phyloP scores from a whole-genome alignment of 2,113 vertebrate genomes.

The Bettongia penicillata region DNA sequence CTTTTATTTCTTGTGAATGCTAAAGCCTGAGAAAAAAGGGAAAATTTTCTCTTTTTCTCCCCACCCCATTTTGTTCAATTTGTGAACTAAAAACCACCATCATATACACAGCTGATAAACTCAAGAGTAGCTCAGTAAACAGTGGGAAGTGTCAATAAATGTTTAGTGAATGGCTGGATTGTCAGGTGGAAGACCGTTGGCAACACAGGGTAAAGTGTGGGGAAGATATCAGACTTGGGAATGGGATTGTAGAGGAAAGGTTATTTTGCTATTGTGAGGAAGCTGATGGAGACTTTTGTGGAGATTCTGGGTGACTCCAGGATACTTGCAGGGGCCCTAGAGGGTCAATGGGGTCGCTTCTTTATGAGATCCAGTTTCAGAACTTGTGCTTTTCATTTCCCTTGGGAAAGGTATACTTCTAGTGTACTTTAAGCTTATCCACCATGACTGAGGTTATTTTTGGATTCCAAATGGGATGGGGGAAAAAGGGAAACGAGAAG shows the following conservation, averaged over 20 bases:
- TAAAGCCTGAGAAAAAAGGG: background rate
- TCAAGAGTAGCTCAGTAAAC: background rate
- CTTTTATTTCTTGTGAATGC: background rate
- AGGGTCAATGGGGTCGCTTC: background rate
- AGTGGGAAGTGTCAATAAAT: background rate
- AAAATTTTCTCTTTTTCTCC: background rate
- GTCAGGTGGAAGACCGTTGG: background rate
- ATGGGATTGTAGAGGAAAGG: background rate
- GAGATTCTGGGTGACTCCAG: background rate
- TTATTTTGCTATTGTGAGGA: background rate
- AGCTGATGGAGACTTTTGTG: background rate
- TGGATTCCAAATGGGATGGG: constrained; percentile 15
- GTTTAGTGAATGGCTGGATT: background rate
- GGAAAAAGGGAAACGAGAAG: background rate
- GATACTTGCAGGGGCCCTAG: background rate
- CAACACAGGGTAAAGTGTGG: background rate
- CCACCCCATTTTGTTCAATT: background rate
- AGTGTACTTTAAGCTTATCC: background rate
- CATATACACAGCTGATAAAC: background rate
- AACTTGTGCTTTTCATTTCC: background rate
- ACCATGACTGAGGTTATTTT: background rate
- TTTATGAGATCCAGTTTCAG: background rate
- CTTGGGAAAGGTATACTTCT: background rate
- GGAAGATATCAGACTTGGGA: background rate
- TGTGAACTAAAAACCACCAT: background rate